Base-by-base conservation (phyloP, 2,113 vertebrate species). In the Hydropotes inermis region DNA sequence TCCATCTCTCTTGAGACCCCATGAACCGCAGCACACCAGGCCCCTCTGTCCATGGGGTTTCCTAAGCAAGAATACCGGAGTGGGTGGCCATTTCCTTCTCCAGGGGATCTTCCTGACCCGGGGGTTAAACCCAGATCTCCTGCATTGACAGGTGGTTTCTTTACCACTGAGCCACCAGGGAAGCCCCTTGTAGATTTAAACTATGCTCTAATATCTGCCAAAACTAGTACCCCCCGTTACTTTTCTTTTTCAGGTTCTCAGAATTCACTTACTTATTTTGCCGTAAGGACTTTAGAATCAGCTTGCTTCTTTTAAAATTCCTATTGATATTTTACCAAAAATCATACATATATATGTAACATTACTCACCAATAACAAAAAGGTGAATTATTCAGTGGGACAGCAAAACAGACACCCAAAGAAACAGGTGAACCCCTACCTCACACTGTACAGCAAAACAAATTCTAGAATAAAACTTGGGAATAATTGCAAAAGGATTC, bases 221-320 rank as follows among this genome's bases (percentile, higher is more conserved):
- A 89, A 15, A 19, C 17, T 39, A 54, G 76, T 88, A 15, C 4
- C 23, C 52, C 70, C 60, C 30, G 12, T 33, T 87, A 12, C 64
- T 92, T 25, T 89, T 88, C 27, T 86, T 89, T 60, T 84, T 85
- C 33, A 55, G 61, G 58, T 78, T 94, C 89, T 86, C 54, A 89
- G 55, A 97, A 64, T 83, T 52, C 89, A 11, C 16, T 89, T 84
- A 45, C 47, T 94, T 67, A 39, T n/a, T 58, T 82, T 94, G 54
- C 70, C 58, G 87, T 64, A 86, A 74, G 67, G 54, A 94, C 39
- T 94, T 97, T 54, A 76, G 96, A 89, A 82, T 60, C n/a, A 45
- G n/a, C 43, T 91, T 86, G 58, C 79, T 95, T 91, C 52, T 58
- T 95, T 25, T 21, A 86, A 92, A 88, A 74, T 39, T 93, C 60